Evolutionary conservation across 2,113 vertebrate genomes (phyloP), one percentile per base, ranked within the genome.

Genomic region (Tenebrosternarchus preto): DNA sequence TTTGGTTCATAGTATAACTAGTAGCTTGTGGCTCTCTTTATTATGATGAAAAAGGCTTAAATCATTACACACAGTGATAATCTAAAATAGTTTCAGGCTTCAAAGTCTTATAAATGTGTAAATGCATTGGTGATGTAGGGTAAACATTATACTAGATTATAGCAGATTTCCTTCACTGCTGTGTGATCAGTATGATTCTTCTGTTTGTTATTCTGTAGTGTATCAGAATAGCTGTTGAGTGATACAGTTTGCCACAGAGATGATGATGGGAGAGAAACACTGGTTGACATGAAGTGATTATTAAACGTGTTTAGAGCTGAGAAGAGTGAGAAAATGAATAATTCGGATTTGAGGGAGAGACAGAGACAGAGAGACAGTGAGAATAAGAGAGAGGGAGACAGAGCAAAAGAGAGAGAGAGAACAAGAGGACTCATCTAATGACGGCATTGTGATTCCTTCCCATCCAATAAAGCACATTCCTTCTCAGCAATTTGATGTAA

Each of bases 401-500:
- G 76, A 80, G 73, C 22, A 5, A 56, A 75, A 66, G 82, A 2
- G 17, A 76, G 77, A 83, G 68, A 69, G 75, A 39, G 33, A 69
- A 8, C 17, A 66, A 74, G 22, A 66, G 67, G 76, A 25, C 60
- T 77, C 39, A 50, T 50, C 74, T 86, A 82, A 86, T 79, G 82
- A 77, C 43, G 56, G 39, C 72, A 73, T 77, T 77, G 77, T 70
- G 53, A 74, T 84, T 80, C 82, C 59, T 84, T 76, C 68, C 76
- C 60, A 57, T 53, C 73, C 56, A 77, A 74, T 56, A 69, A 69
- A 80, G 63, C 82, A 73, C 85, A 84, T 86, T 80, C 82, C 77
- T 46, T 46, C 77, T 76, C 60, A 46, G 76, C 82, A 82, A 80
- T 84, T 84, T 67, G 80, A 84, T 84, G 82, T 82, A 82, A 86